Evolutionary conservation across 2,888 invertebrate species (phyloP), one percentile per base, ranked within the genome.

Genomic region (Drosophila aldrichi): DNA sequence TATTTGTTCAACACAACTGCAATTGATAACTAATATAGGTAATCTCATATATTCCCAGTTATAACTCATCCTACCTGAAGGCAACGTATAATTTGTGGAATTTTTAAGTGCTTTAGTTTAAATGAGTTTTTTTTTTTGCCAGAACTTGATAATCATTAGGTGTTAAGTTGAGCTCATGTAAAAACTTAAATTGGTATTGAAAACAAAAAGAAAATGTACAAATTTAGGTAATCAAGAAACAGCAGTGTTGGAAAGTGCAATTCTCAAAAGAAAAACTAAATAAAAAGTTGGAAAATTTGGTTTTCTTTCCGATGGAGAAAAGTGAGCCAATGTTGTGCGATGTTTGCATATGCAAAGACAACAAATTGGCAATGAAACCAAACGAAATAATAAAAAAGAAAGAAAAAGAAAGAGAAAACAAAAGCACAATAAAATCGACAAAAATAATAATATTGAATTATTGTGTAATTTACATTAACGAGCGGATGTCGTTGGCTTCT

Each of bases 381-480:
- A 18, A n/a, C 8, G 25, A 48, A 44, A 10, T n/a, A n/a, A n/a
- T n/a, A 9, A 5, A 18, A 48, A 18, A 18, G 14, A 5, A 2
- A n/a, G n/a, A 9, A 9, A 8, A 29, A 7, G 6, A 9, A 7
- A n/a, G 4, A 5, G n/a, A 18, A 14, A 18, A 4, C 7, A 18
- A 14, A 20, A 12, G 22, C 7, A 12, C 12, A 12, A 25, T 18
- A 34, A 34, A 36, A 36, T 14, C 36, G 52, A 52, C 22, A 52
- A n/a, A 18, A 52, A 52, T 5, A 36, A 70, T 65, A 77, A 65
- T 49, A 81, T 71, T 49, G 78, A 86, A 82, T 84, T 88, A 89
- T 89, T 87, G 89, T 83, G 83, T 83, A 83, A 83, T 89, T 83
- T 89, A 83, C 83, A 83, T 83, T 83, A 83, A 87, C 83, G 76